Conservation (phyloP, 2,797 vertebrate genomes). For the Diplodus sargus region DNA sequence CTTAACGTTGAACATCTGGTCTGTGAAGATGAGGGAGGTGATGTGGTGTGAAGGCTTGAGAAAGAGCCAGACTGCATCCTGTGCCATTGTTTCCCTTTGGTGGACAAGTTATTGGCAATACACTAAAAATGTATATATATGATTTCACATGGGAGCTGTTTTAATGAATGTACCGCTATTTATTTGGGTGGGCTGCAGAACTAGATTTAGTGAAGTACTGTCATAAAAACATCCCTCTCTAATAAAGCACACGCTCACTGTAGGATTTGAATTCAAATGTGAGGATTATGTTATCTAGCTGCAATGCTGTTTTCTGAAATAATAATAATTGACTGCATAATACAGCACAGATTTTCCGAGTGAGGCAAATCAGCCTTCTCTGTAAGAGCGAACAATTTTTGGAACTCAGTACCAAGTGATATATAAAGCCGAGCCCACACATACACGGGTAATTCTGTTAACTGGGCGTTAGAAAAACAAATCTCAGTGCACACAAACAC, state of each 20-base stretch:
- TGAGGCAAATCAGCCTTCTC: too few species aligned
- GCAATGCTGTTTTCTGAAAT: background rate
- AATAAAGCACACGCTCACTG: background rate
- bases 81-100: background rate
- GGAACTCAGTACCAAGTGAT: too few species aligned
- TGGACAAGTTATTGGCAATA: background rate
- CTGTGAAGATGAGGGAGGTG: conserved; percentile 32
- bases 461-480: too few species aligned
- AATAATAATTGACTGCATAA: too few species aligned
- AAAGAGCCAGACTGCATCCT: conserved; percentile 35
- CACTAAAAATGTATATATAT: background rate
- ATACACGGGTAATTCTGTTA: too few species aligned
- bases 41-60: conserved; percentile 23
- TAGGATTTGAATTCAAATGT: background rate
- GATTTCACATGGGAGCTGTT: background rate
- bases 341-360: too few species aligned
- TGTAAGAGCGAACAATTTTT: too few species aligned
- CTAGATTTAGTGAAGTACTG: background rate
- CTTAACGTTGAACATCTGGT: conserved; percentile 67
- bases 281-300: background rate
- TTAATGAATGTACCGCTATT: background rate
- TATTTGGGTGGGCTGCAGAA: background rate
- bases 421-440: too few species aligned
- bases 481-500: too few species aligned
- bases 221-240: background rate